Conservation (phyloP, 2,113 vertebrate species). For the Dasyornis broadbenti region DNA sequence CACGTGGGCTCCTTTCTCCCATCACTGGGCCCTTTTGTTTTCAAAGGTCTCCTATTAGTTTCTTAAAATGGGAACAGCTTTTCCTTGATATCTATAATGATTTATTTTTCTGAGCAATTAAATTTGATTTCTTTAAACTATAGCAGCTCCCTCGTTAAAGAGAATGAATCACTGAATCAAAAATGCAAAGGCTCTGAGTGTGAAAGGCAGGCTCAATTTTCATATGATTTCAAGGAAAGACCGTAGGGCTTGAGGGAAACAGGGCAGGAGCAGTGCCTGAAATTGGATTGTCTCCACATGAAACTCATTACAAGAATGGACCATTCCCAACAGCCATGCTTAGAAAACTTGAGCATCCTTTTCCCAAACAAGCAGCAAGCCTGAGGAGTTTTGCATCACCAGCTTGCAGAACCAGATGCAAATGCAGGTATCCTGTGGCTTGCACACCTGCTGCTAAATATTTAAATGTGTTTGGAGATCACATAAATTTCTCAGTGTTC, state of each 20-base stretch:
- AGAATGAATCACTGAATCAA: not conserved
- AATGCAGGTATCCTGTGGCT: constrained; percentile 53
- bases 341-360: not conserved
- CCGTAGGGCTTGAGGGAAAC: not conserved
- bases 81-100: not conserved
- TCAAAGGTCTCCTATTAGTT: not conserved
- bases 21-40: not conserved
- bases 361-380: constrained; percentile 19
- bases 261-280: not conserved
- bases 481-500: constrained; percentile 39
- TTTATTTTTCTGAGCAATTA: constrained; percentile 42
- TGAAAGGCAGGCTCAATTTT: not conserved
- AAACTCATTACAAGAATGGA: not conserved
- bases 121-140: constrained; percentile 20
- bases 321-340: not conserved
- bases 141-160: not conserved
- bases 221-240: not conserved
- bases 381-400: constrained; percentile 23
- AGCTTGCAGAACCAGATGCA: constrained; percentile 62
- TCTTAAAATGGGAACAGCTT: constrained; percentile 10
- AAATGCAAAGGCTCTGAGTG: not conserved
- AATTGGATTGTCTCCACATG: not conserved
- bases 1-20: not conserved
- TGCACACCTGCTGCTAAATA: constrained; percentile 60
- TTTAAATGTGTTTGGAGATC: constrained; percentile 48